These are phyloP conservation scores for Lampris incognitus DNA, from an alignment of 2,113 vertebrate species.

Conservation along the genomic window DNA sequence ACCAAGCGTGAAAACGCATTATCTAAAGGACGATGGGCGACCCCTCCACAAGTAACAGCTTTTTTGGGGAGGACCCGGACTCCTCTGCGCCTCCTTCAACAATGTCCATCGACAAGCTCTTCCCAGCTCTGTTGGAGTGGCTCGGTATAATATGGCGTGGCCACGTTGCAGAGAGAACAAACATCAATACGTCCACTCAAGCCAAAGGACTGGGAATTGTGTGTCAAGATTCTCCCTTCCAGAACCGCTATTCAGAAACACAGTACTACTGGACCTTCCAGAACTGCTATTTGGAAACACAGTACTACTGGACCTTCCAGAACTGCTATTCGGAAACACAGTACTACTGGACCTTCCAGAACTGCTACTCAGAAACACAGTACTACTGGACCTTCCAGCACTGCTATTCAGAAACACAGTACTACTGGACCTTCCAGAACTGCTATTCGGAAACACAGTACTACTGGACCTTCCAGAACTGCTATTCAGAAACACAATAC, in stretches of 20 bases:
- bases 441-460: too few species aligned
- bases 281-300: too few species aligned
- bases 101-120: slow-evolving; percentile 94
- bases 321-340: slow-evolving; percentile 98
- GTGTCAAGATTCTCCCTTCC: slow-evolving; percentile 97
- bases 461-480: too few species aligned
- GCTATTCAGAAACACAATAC: too few species aligned
- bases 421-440: too few species aligned
- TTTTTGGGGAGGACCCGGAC: slow-evolving; percentile 47
- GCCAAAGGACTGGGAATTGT: slow-evolving; percentile 94
- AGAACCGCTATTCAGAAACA: slow-evolving; percentile 96
- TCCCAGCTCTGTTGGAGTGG: slow-evolving; percentile 95
- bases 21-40: slow-evolving; percentile 60
- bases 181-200: slow-evolving; percentile 92
- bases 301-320: slow-evolving; percentile 81
- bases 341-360: slow-evolving; percentile 64
- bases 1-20: slow-evolving; percentile 4
- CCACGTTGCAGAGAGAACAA: slow-evolving; percentile 91
- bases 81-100: slow-evolving; percentile 61
- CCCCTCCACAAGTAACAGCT: not conserved
- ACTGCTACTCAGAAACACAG: too few species aligned
- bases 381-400: slow-evolving; percentile 83
- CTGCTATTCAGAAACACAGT: slow-evolving; percentile 99
- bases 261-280: slow-evolving; percentile 79
- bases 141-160: slow-evolving; percentile 98